Conservation (phyloP, 1,140 invertebrate species). For the Tetramorium alpestre region DNA sequence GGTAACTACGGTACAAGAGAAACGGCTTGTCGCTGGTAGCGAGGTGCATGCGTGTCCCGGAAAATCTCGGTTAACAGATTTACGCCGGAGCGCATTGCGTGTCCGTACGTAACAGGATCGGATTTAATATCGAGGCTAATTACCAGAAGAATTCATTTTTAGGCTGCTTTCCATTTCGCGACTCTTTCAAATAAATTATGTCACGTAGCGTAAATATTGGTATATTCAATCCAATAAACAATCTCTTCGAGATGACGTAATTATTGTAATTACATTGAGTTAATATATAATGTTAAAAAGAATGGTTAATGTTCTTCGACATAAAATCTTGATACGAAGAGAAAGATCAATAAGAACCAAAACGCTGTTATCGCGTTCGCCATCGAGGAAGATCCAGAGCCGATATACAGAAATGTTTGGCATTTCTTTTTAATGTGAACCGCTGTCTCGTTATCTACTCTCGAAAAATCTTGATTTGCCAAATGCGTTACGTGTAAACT, state of each 20-base stretch:
- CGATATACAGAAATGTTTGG: background rate
- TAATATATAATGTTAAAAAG: background rate
- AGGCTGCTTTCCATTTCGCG: background rate
- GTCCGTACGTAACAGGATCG: background rate
- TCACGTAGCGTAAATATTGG: background rate
- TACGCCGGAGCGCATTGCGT: slow-evolving; percentile 24
- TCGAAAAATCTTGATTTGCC: slow-evolving; percentile 18
- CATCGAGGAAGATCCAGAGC: background rate
- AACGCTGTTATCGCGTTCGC: background rate
- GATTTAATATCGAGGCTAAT: slow-evolving; percentile 41
- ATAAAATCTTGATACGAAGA: slow-evolving; percentile 10
- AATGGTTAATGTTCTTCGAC: background rate
- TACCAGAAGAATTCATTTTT: background rate
- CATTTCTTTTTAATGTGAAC: background rate
- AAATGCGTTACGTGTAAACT: slow-evolving; percentile 22
- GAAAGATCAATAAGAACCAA: background rate
- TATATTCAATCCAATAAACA: background rate
- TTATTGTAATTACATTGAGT: background rate
- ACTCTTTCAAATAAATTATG: slow-evolving; percentile 8
- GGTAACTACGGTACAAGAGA: slow-evolving; percentile 26
- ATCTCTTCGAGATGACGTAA: background rate
- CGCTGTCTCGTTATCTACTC: background rate
- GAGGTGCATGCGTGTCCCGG: slow-evolving; percentile 20
- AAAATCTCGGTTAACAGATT: slow-evolving; percentile 64
- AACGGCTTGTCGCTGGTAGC: slow-evolving; percentile 52